A percentile compares a stretch with the other conserved stretches of the same genome.
phyloP scores from a whole-genome alignment of 1,140 invertebrate species.

The Micrasema minimum region DNA sequence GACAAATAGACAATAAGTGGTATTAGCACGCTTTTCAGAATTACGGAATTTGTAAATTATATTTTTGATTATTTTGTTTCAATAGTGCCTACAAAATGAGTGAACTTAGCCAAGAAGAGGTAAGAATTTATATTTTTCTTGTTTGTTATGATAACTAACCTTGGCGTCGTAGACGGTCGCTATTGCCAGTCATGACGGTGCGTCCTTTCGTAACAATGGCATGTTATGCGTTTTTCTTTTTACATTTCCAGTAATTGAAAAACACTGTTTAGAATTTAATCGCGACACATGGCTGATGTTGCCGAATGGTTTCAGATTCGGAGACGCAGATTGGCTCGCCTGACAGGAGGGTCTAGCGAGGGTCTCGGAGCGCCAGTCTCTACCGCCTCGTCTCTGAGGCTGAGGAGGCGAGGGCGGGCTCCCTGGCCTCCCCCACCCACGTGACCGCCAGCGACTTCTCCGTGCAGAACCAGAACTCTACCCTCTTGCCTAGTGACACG shows the following conservation, averaged over 20 bases:
- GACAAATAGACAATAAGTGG: constrained; percentile 40
- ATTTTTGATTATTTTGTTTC: constrained; percentile 25
- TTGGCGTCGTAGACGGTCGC: constrained; percentile 43
- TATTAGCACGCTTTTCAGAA: constrained; percentile 30
- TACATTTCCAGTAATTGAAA: not conserved
- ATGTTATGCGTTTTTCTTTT: constrained; percentile 12
- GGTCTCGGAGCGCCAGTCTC: constrained; percentile 5
- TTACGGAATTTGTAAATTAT: constrained; percentile 29
- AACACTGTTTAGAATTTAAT: not conserved
- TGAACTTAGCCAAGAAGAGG: constrained; percentile 82
- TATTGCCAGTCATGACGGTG: constrained; percentile 46
- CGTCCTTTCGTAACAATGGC: constrained; percentile 42
- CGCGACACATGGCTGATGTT: not conserved
- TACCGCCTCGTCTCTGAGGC: not conserved
- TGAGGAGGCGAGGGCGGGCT: constrained; percentile 57
- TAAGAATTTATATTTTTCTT: constrained; percentile 58
- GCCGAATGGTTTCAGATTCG: constrained; percentile 46
- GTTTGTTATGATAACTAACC: constrained; percentile 47
- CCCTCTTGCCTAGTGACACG: constrained; percentile 56
- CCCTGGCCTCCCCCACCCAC: constrained; percentile 57
- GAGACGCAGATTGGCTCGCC: constrained; percentile 49
- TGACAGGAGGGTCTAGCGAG: constrained; percentile 39
- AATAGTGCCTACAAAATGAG: constrained; percentile 67
- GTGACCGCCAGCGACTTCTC: constrained; percentile 1
- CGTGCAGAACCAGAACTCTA: constrained; percentile 27